Percentiles rank a stretch among this genome's conserved stretches.
Conservation (phyloP, 2,888 invertebrate species). For the Kryphioiulus occultus region DNA sequence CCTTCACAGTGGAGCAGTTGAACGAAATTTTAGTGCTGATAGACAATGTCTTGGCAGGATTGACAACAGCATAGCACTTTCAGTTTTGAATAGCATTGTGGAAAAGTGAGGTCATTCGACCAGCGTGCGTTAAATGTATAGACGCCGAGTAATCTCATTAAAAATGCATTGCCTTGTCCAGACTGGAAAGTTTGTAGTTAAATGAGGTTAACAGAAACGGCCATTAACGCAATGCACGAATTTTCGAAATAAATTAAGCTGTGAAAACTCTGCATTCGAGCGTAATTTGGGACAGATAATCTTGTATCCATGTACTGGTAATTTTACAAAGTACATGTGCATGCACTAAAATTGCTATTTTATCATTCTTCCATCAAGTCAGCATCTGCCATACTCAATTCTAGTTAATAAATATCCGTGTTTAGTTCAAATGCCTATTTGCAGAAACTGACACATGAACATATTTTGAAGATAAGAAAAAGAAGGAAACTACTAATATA, state of each 20-base stretch:
- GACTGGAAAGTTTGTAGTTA: neutral
- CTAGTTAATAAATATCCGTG: no score
- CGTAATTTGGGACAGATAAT: neutral
- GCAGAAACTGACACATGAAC: no score
- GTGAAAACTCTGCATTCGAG: neutral
- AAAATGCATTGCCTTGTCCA: constrained; percentile 21
- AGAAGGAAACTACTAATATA: no score
- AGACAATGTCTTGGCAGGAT: neutral
- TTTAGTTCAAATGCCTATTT: no score
- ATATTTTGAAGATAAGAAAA: no score
- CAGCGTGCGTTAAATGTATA: neutral
- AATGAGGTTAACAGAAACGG: neutral
- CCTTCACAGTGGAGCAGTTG: neutral
- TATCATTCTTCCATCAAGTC: neutral
- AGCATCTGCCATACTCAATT: neutral
- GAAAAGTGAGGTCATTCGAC: constrained; percentile 16
- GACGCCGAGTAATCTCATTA: neutral
- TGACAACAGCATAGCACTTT: neutral
- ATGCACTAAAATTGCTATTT: neutral
- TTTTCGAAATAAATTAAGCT: neutral
- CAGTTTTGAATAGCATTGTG: neutral
- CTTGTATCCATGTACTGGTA: neutral
- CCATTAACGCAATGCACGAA: neutral
- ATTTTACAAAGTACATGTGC: neutral
- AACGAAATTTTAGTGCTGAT: neutral